These are phyloP conservation scores for Cantharis rufa DNA, from an alignment of 2,888 invertebrate genomes.

Conservation along the genomic window DNA sequence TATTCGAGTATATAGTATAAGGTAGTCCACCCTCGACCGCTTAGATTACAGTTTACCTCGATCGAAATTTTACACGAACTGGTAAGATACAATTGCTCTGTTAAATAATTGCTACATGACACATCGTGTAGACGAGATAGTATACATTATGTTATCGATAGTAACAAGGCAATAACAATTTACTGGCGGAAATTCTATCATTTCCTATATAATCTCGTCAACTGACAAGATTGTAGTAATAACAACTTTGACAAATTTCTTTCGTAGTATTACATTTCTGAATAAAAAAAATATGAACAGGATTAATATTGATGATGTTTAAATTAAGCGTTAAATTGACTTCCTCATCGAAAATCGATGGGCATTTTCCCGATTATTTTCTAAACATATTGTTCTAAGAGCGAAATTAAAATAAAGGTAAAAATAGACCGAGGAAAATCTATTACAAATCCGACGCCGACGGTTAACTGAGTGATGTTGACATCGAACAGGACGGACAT, in stretches of 20 bases:
- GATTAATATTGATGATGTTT: not conserved
- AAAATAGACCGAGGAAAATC: not conserved
- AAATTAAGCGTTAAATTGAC: not conserved
- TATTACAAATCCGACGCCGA: not conserved
- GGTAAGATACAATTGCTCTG: not conserved
- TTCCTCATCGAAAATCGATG: not conserved
- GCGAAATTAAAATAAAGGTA: not conserved
- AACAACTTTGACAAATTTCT: not conserved
- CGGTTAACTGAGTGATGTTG: not conserved
- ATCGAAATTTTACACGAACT: no score
- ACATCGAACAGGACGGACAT: not conserved
- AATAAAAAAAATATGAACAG: not conserved
- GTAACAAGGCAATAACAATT: not conserved
- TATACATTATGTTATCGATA: not conserved
- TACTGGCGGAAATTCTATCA: conserved; percentile 2
- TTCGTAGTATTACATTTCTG: not conserved
- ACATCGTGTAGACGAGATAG: not conserved
- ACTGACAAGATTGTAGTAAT: not conserved
- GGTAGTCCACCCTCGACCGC: no score
- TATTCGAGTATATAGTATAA: no score
- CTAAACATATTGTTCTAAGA: not conserved
- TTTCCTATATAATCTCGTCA: not conserved
- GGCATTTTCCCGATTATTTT: not conserved
- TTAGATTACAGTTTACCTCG: no score
- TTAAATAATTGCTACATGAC: not conserved